Percentiles rank a stretch among this genome's conserved stretches.
Evolutionary conservation across 2,113 vertebrate species (phyloP).

Genomic region (Terrapene triunguis): DNA sequence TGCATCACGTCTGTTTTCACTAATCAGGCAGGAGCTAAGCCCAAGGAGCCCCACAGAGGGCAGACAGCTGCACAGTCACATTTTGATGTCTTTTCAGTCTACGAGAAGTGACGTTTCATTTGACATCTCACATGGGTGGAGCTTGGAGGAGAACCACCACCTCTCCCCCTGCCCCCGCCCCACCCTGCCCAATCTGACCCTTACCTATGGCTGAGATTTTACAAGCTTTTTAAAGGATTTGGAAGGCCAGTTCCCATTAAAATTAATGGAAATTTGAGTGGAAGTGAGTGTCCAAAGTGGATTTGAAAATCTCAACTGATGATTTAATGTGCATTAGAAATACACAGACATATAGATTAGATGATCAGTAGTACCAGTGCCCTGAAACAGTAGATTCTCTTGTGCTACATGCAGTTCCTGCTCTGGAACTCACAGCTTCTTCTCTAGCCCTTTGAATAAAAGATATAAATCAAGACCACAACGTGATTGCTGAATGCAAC

Average conservation of each 20-base stretch:
- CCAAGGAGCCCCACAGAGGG: not conserved
- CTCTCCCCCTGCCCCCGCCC: not conserved
- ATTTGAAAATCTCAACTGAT: not conserved
- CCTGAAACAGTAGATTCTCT: not conserved
- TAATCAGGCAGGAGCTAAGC: not conserved
- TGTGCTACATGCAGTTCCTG: not conserved
- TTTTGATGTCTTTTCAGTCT: not conserved
- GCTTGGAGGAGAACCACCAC: not conserved
- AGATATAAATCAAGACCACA: not conserved
- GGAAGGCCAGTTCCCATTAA: not conserved
- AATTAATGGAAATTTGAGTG: not conserved
- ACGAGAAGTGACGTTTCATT: not conserved
- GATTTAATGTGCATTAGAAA: not conserved
- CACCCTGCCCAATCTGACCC: not conserved
- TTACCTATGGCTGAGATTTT: not conserved
- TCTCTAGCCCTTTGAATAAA: not conserved
- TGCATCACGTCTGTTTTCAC: not conserved
- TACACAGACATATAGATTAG: not conserved
- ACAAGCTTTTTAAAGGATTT: not conserved
- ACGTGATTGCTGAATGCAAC: not conserved
- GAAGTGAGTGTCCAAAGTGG: not conserved
- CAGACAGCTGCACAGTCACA: not conserved
- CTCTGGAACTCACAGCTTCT: not conserved
- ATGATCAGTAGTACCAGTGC: not conserved
- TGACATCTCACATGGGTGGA: not conserved